These are phyloP conservation scores for Himalopsyche phryganea DNA, from an alignment of 1,140 invertebrate species.

Conservation along the genomic window DNA sequence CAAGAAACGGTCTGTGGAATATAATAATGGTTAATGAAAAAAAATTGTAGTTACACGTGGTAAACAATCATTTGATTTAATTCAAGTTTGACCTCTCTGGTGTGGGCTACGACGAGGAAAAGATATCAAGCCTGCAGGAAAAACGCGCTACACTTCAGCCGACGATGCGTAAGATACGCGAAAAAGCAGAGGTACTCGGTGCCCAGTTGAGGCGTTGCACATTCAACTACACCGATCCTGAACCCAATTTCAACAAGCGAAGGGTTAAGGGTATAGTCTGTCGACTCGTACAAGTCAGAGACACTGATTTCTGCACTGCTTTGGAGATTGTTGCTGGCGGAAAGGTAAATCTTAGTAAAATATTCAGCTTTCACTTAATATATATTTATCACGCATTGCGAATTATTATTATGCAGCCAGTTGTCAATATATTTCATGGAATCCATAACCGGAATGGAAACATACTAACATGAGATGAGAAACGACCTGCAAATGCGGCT, in stretches of 20 bases:
- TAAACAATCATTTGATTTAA: too few species aligned
- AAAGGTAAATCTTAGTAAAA: too few species aligned
- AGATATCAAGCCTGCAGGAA: constrained; percentile 56
- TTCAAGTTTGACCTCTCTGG: constrained; percentile 40
- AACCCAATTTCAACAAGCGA: constrained; percentile 70
- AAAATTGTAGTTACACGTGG: too few species aligned
- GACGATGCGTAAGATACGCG: constrained; percentile 43
- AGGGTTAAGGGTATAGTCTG: constrained; percentile 80
- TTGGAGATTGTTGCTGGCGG: constrained; percentile 85
- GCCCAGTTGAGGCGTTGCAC: constrained; percentile 65
- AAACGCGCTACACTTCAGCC: constrained; percentile 49
- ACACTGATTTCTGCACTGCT: constrained; percentile 72
- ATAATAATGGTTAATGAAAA: too few species aligned
- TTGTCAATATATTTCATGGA: too few species aligned
- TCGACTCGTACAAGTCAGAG: constrained; percentile 71
- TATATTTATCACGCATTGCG: too few species aligned
- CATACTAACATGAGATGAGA: too few species aligned
- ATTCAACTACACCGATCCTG: constrained; percentile 74
- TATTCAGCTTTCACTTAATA: too few species aligned
- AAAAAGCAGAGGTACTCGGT: constrained; percentile 60
- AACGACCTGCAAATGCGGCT: too few species aligned
- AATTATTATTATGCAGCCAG: too few species aligned
- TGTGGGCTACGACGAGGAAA: constrained; percentile 67
- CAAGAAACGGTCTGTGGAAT: too few species aligned
- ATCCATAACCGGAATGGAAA: too few species aligned